These are phyloP conservation scores for Rhineura floridana DNA, from an alignment of 2,113 vertebrate genomes.

Conservation along the genomic window DNA sequence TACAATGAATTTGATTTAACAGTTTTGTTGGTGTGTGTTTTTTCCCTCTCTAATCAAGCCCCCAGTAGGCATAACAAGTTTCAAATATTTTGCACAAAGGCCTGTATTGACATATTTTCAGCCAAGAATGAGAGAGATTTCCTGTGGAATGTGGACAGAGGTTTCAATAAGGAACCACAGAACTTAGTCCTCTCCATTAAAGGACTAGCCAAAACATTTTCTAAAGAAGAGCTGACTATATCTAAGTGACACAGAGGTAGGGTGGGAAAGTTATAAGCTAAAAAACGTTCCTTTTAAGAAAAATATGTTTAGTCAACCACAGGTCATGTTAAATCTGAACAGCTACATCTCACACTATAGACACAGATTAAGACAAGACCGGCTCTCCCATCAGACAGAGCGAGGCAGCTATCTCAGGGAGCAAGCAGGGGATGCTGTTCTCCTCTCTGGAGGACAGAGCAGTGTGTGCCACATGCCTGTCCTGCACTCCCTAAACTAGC, in stretches of 20 bases:
- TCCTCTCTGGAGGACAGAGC: no score
- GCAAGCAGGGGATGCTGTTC: no score
- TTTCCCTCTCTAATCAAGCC: background rate
- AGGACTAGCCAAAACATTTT: background rate
- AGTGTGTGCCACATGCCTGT: no score
- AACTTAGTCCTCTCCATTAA: slow-evolving; percentile 1
- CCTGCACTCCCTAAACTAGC: no score
- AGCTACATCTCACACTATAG: background rate
- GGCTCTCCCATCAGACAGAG: no score
- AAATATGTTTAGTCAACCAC: background rate
- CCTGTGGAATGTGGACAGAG: slow-evolving; percentile 19
- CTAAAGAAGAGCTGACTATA: background rate
- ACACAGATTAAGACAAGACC: background rate
- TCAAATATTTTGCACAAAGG: slow-evolving; percentile 17
- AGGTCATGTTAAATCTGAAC: background rate
- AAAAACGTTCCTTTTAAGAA: slow-evolving; percentile 11
- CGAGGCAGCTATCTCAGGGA: no score
- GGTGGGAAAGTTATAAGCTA: background rate
- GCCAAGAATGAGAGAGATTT: slow-evolving; percentile 32
- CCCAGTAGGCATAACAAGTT: background rate
- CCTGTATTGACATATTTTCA: background rate
- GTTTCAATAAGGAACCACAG: slow-evolving; percentile 42
- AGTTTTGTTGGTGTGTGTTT: background rate
- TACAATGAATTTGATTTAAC: background rate
- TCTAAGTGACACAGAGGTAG: background rate